A percentile compares a stretch with the other conserved stretches of the same genome.
These are phyloP conservation scores for Forbesichthys agassizii DNA, from an alignment of 2,113 vertebrate genomes.

Conservation along the genomic window DNA sequence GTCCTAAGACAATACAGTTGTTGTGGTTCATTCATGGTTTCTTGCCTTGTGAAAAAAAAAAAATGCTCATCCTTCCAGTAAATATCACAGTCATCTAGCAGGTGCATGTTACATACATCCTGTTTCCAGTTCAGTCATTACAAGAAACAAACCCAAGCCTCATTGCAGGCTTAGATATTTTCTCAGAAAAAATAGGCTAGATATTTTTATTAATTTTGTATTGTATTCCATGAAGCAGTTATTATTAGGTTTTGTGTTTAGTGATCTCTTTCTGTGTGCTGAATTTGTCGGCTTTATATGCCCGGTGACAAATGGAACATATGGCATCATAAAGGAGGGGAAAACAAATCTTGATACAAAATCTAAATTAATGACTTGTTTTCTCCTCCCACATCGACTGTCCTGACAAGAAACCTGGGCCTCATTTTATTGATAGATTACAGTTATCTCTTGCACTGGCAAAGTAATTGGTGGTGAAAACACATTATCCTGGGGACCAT, in stretches of 20 bases:
- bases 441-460: constrained; percentile 30
- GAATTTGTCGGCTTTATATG: not conserved
- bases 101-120: constrained; percentile 35
- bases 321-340: constrained; percentile 17
- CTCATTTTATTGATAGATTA: constrained; percentile 49
- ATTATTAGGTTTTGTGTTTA: not conserved
- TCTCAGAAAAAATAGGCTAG: not conserved
- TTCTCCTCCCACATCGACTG: constrained; percentile 9
- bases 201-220: not conserved
- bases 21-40: constrained; percentile 46
- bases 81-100: constrained; percentile 20
- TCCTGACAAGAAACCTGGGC: constrained; percentile 9
- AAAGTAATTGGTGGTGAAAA: constrained; percentile 34
- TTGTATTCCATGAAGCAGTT: not conserved
- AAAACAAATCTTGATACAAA: constrained; percentile 7
- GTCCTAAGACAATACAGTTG: constrained; percentile 47
- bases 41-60: constrained; percentile 28
- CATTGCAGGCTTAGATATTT: constrained; percentile 12
- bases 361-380: constrained; percentile 28
- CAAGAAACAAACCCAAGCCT: constrained; percentile 10
- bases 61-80: constrained; percentile 24
- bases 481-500: constrained; percentile 26
- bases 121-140: constrained; percentile 10
- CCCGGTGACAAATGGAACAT: constrained; percentile 16
- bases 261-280: not conserved